Evolutionary conservation across 2,888 invertebrate species (phyloP).

Genomic region (Xanthorhoe designata): DNA sequence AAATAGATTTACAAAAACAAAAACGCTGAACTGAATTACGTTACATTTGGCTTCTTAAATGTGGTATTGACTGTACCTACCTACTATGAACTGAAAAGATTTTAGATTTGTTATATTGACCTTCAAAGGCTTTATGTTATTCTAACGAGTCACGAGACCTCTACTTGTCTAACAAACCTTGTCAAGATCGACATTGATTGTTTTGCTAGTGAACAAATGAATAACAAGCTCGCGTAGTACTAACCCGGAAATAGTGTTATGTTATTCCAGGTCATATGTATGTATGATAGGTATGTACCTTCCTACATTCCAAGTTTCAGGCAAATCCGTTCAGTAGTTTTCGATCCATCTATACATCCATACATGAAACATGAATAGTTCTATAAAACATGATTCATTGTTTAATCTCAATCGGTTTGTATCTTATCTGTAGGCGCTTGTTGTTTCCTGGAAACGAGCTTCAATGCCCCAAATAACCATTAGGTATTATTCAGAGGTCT

Average conservation of each 20-base stretch:
- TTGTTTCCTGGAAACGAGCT: constrained; percentile 29
- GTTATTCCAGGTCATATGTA: too few relatives aligned
- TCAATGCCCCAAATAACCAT: constrained; percentile 17
- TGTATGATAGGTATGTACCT: too few relatives aligned
- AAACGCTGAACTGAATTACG: too few relatives aligned
- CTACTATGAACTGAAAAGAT: neutral
- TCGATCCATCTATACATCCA: neutral
- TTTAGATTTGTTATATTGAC: neutral
- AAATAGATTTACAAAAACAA: too few relatives aligned
- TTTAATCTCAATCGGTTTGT: constrained; percentile 27
- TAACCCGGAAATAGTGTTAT: neutral
- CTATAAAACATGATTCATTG: constrained; percentile 25
- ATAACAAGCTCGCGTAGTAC: too few relatives aligned
- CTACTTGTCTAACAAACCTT: neutral
- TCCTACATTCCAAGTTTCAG: too few relatives aligned
- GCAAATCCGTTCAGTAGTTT: too few relatives aligned
- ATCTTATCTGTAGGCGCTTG: constrained; percentile 32
- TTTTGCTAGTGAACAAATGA: neutral
- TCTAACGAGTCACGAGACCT: neutral
- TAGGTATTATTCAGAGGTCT: constrained; percentile 13
- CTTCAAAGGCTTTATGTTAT: neutral
- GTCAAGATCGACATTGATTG: neutral
- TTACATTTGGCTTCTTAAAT: neutral
- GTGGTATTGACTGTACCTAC: neutral
- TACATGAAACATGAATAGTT: constrained; percentile 7